Evolutionary conservation across 2,888 invertebrate genomes (phyloP).

Genomic region (Eulithis testata): DNA sequence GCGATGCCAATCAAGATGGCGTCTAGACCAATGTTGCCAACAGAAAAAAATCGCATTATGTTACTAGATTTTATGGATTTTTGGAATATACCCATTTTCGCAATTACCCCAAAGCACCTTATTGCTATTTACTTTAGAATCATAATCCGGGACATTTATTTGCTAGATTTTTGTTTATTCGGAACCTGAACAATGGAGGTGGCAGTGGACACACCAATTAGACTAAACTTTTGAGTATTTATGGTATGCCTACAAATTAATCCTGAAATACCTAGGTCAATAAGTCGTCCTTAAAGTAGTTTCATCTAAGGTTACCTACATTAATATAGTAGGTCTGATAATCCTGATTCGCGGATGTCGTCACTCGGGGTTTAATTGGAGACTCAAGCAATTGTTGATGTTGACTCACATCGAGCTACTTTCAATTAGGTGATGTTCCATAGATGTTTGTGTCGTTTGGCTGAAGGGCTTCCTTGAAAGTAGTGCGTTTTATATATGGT

Average conservation of each 20-base stretch:
- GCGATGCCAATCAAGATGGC: too few species aligned
- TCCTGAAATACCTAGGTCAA: neutral
- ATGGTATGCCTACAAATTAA: neutral
- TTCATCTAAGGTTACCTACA: conserved; percentile 19
- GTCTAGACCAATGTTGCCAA: too few species aligned
- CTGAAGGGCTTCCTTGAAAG: conserved; percentile 3
- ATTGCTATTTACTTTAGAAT: too few species aligned
- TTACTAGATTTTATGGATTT: too few species aligned
- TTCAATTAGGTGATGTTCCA: conserved; percentile 13
- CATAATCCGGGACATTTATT: too few species aligned
- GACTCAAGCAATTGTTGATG: conserved; percentile 46
- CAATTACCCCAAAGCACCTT: too few species aligned
- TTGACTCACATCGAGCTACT: conserved; percentile 32
- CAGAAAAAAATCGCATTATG: too few species aligned
- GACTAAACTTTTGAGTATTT: neutral
- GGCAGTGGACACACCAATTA: neutral
- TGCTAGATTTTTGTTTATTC: too few species aligned
- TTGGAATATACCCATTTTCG: too few species aligned
- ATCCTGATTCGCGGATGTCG: conserved; percentile 41
- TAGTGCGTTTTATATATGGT: neutral
- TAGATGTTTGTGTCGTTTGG: conserved; percentile 2
- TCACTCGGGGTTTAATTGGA: conserved; percentile 45
- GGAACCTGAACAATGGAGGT: too few species aligned
- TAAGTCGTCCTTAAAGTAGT: conserved; percentile 20
- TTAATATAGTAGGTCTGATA: conserved; percentile 31